phyloP scores from a whole-genome alignment of 1,140 invertebrate species.

The Kradibia gibbosae region DNA sequence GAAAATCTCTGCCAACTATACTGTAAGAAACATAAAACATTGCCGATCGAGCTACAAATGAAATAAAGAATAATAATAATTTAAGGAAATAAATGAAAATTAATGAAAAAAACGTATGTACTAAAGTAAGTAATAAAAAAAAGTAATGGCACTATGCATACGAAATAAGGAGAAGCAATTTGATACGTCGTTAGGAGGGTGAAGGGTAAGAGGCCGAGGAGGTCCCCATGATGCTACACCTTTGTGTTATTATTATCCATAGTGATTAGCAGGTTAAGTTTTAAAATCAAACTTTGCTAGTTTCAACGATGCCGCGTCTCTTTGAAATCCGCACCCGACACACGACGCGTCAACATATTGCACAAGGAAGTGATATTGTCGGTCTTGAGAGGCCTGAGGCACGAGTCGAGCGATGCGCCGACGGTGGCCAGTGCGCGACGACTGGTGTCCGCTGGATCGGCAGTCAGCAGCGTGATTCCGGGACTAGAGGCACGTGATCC shows the following conservation, averaged over 20 bases:
- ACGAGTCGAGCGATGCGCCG: not conserved
- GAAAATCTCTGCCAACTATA: conserved; percentile 51
- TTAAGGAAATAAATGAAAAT: not conserved
- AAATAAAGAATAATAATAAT: conserved; percentile 33
- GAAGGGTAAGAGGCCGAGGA: no score
- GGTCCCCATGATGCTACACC: no score
- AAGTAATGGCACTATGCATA: not conserved
- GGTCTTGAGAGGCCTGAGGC: not conserved
- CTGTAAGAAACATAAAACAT: conserved; percentile 59
- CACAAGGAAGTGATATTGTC: not conserved
- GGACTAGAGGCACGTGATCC: conserved; percentile 27
- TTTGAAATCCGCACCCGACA: not conserved
- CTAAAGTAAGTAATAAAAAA: not conserved
- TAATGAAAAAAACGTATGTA: not conserved
- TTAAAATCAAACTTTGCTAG: not conserved
- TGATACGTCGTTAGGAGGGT: not conserved
- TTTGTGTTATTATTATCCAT: conserved; percentile 21
- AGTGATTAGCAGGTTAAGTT: not conserved
- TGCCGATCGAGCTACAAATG: conserved; percentile 51
- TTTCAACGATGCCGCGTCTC: not conserved
- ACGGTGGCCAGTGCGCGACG: conserved; percentile 31
- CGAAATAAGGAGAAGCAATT: not conserved
- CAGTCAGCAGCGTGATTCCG: not conserved
- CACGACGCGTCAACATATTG: not conserved
- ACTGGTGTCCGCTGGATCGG: not conserved